Percentiles rank a stretch among this genome's conserved stretches.
Evolutionary conservation across 2,797 vertebrate genomes (phyloP).

Genomic region (Spheniscus humboldti): DNA sequence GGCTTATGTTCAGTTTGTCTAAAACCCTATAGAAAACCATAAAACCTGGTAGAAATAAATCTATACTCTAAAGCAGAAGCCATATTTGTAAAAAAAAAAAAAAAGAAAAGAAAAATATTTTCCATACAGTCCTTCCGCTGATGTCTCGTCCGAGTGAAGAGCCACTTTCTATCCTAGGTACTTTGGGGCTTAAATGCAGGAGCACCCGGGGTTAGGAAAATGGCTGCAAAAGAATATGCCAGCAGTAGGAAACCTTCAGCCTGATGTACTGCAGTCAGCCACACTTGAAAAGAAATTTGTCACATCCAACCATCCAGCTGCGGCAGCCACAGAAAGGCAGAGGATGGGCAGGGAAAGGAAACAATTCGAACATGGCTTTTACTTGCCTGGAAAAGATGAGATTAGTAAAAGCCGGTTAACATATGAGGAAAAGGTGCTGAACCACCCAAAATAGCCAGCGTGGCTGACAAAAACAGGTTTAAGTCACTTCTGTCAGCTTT

Average conservation of each 20-base stretch:
- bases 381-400: background rate
- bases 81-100: background rate
- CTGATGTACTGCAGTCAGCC: background rate
- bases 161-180: background rate
- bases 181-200: background rate
- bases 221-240: background rate
- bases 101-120: background rate
- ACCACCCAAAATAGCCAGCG: background rate
- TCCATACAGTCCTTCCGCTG: background rate
- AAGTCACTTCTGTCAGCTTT: background rate
- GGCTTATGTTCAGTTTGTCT: background rate
- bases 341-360: background rate
- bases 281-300: background rate
- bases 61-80: background rate
- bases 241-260: background rate
- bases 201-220: background rate
- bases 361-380: background rate
- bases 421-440: background rate
- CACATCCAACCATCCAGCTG: background rate
- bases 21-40: background rate
- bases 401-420: background rate
- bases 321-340: background rate
- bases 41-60: background rate
- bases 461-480: background rate
- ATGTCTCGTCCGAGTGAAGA: background rate